Base-by-base conservation (phyloP, 2,888 invertebrate genomes). In the Hirudinaria manillensis region DNA sequence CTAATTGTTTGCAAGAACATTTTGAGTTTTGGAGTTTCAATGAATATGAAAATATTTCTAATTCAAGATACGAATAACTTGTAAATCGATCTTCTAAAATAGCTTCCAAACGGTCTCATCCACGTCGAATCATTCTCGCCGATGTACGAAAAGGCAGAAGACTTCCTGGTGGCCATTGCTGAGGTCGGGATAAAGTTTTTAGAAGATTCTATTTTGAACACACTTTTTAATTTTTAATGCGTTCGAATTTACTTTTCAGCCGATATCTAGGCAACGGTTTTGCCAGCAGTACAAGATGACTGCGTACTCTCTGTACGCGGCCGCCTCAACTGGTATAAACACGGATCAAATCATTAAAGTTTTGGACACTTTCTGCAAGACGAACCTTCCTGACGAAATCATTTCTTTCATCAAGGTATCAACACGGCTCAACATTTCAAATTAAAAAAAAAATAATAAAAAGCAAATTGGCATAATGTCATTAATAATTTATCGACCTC, bases 41-140 rank as follows among this genome's bases (percentile, higher is more conserved):
- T n/a, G n/a, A n/a, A n/a, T n/a, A n/a, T n/a, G n/a, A n/a, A n/a
- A n/a, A n/a, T n/a, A n/a, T 2, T 29, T 73, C n/a, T 13, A 61
- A 32, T 29, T 1, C 13, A 34, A 34, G 10, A 68, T 34, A 7
- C 36, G 29, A 67, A 38, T 55, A 24, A 56, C n/a, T n/a, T n/a
- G n/a, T n/a, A n/a, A 16, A 45, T 45, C 45, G 45, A 45, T 38
- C 70, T 29, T 75, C 16, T 73, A 51, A 72, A 74, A 16, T 71
- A 80, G 80, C 66, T 97, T 61, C 98, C 98, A 0, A 96, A 99
- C 87, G 99, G 99, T 0, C 98, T 98, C 83, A 95, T 99, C 80
- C 99, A 98, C 83, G 87, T 99, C 61, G 99, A 99, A 87, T 93
- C 98, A 2, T 99, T 98, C 86, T 97, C 97, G 29, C 97, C 99